A percentile compares a stretch with the other conserved stretches of the same genome.
phyloP scores from a whole-genome alignment of 2,888 invertebrate species.

The Crematogaster levior region DNA sequence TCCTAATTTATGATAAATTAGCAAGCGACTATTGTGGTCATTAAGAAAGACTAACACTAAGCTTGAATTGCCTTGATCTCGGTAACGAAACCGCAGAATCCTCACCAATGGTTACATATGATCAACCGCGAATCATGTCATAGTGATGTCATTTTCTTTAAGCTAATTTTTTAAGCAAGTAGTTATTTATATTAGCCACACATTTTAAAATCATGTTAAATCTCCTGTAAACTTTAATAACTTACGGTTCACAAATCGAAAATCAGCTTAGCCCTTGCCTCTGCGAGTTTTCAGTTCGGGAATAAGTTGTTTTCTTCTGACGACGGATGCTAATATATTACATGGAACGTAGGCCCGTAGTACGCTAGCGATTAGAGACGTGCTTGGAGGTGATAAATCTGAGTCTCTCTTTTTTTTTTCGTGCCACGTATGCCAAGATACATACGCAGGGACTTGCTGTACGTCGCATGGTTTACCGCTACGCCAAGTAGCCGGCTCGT shows the following conservation, averaged over 20 bases:
- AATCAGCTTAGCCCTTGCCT: constrained; percentile 20
- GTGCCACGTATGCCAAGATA: constrained; percentile 26
- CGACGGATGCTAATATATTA: constrained; percentile 27
- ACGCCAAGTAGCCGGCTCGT: constrained; percentile 20
- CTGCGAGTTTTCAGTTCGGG: not conserved
- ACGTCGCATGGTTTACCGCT: constrained; percentile 65
- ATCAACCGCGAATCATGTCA: constrained; percentile 10
- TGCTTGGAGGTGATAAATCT: constrained; percentile 66
- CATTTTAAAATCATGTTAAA: not conserved
- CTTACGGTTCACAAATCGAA: not conserved
- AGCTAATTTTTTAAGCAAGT: not conserved
- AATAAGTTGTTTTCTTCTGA: constrained; percentile 38
- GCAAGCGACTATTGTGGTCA: constrained; percentile 2
- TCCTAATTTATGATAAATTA: constrained; percentile 18
- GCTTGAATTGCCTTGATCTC: constrained; percentile 26
- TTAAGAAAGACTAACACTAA: constrained; percentile 28
- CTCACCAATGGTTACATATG: constrained; percentile 24
- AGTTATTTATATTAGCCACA: not conserved
- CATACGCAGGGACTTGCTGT: constrained; percentile 41
- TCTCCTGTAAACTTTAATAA: not conserved
- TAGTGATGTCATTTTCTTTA: no score
- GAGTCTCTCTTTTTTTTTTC: constrained; percentile 26
- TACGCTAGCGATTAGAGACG: constrained; percentile 27
- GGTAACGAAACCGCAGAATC: constrained; percentile 45
- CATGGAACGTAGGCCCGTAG: constrained; percentile 6